Base-by-base conservation (phyloP, 2,888 invertebrate species). In the Vanessa cardui region DNA sequence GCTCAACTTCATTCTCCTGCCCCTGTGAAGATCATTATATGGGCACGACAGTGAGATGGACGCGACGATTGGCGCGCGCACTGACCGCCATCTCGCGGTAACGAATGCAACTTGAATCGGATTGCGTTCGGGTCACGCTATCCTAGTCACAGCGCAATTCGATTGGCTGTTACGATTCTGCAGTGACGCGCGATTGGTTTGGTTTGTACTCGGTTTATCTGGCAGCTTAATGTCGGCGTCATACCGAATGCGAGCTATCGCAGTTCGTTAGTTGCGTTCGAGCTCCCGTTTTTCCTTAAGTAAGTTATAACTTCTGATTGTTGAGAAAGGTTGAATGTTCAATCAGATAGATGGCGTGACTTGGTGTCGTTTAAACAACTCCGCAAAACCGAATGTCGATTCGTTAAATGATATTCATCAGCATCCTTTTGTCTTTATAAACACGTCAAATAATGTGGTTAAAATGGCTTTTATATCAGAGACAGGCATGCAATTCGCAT, bases 21-120 rank as follows among this genome's bases (percentile, higher is more conserved):
- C 88, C 90, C 90, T 91, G 91, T 91, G 92, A 91, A 92, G 92
- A 92, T 92, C 92, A 92, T 92, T 92, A 92, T 92, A 92, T 90
- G 92, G 86, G 92, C 92, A 92, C 91, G 92, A 92, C 92, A 92
- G 90, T 83, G 87, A 88, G 92, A 92, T 92, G 92, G 89, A 90
- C 89, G 90, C 88, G 89, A 86, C 89, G 92, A 92, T 92, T 91
- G 90, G 89, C 85, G 86, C 86, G 85, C 86, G 86, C 84, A 81
- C 81, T 82, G 86, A 84, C 88, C 84, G 88, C 90, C 89, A 90
- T 92, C 90, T 90, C 89, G 84, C 85, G 88, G 90, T 91, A 91
- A 92, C 91, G 90, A 92, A 90, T 89, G 86, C 89, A 80, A 83
- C 81, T 85, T 80, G 83, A 78, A 90, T 91, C 90, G 87, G 90